Evolutionary conservation across 2,888 invertebrate species (phyloP).

Genomic region (Agrotis ipsilon): DNA sequence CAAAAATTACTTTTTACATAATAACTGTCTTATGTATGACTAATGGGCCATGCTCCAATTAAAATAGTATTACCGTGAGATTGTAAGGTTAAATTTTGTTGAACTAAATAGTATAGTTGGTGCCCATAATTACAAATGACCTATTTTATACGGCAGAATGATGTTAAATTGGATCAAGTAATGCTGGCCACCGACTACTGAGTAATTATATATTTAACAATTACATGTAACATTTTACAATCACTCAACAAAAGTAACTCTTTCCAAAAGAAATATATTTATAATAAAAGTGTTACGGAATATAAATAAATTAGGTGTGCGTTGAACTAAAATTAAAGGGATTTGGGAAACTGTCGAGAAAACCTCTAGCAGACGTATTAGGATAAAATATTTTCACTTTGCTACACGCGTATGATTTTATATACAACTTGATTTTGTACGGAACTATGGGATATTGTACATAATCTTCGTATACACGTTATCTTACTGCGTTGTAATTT

Average conservation of each 20-base stretch:
- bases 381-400: constrained; percentile 66
- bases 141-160: too few species aligned
- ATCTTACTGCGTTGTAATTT: constrained; percentile 42
- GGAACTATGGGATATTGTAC: neutral
- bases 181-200: too few species aligned
- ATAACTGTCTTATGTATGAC: too few species aligned
- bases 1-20: too few species aligned
- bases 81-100: neutral
- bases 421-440: constrained; percentile 30
- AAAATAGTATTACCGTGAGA: too few species aligned
- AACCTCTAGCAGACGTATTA: constrained; percentile 71
- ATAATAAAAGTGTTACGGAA: neutral
- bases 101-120: too few species aligned
- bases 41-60: too few species aligned
- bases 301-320: constrained; percentile 42
- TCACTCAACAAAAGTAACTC: constrained; percentile 38
- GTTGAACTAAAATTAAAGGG: constrained; percentile 24
- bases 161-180: too few species aligned
- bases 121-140: too few species aligned
- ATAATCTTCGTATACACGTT: constrained; percentile 41
- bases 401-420: constrained; percentile 57
- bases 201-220: too few species aligned
- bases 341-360: constrained; percentile 55
- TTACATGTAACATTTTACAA: too few species aligned
- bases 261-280: constrained; percentile 10